A percentile compares a stretch with the other conserved stretches of the same genome.
Conservation (phyloP, 2,888 invertebrate genomes). For the Colletes collaris region DNA sequence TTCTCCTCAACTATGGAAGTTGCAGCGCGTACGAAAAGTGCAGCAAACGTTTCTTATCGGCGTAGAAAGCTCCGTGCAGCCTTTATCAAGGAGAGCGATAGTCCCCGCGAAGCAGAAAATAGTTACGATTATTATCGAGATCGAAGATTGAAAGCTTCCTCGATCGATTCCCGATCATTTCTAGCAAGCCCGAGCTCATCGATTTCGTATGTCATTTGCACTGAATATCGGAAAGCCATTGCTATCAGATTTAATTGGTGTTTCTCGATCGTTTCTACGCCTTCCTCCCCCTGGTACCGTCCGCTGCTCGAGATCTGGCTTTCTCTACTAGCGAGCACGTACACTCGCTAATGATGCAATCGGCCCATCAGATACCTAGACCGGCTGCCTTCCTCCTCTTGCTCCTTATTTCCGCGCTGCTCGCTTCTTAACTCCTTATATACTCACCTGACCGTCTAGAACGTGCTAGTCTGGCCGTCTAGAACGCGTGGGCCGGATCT, state of each 20-base stretch:
- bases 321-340: slow-evolving; percentile 67
- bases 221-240: slow-evolving; percentile 62
- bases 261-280: slow-evolving; percentile 43
- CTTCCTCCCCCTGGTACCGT: slow-evolving; percentile 7
- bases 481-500: slow-evolving; percentile 67
- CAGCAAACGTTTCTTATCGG: slow-evolving; percentile 6
- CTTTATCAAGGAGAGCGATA: slow-evolving; percentile 35
- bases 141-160: slow-evolving; percentile 51
- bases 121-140: slow-evolving; percentile 49
- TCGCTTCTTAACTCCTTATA: slow-evolving; percentile 63
- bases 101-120: slow-evolving; percentile 35
- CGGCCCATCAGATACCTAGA: slow-evolving; percentile 74
- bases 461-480: slow-evolving; percentile 50
- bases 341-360: slow-evolving; percentile 78
- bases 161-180: slow-evolving; percentile 35
- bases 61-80: neutral
- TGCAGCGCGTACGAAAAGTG: neutral
- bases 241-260: slow-evolving; percentile 65
- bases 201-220: slow-evolving; percentile 51
- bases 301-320: slow-evolving; percentile 6
- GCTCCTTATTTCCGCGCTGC: slow-evolving; percentile 59
- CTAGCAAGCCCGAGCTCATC: slow-evolving; percentile 14
- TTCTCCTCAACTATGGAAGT: too few species aligned
- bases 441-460: slow-evolving; percentile 66
- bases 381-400: slow-evolving; percentile 63